Base-by-base conservation (phyloP, 2,888 invertebrate genomes). In the Tethea ocularis region DNA sequence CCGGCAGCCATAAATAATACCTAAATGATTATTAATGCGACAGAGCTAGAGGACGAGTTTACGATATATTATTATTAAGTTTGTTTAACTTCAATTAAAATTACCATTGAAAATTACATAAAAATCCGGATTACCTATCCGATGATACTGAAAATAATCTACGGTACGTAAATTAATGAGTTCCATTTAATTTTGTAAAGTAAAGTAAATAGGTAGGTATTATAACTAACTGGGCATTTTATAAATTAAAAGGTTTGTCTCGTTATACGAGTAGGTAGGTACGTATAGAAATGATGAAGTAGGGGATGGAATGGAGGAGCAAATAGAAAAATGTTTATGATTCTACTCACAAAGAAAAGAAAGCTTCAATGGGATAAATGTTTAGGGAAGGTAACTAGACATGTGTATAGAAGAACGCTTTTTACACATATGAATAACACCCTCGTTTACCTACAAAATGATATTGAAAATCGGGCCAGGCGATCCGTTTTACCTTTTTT, bases 391-490 rank as follows among this genome's bases (percentile, higher is more conserved):
- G 70, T 64, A 69, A 61, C 66, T 71, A 74, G 75, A 72, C 77
- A 76, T 74, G 33, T 33, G 74, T 78, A 75, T 72, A 72, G 72
- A 73, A 69, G 76, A 79, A 71, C 68, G 68, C 79, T 83, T 77
- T 83, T 85, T 83, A 82, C 81, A 83, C 81, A 81, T 84, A 86
- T 86, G 83, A 83, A 84, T 86, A 83, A 84, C 84, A 79, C 77
- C 80, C 78, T 78, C 86, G 82, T 84, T 87, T 84, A 85, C 84
- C 83, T 82, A 78, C 80, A 81, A 81, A 84, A 83, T 80, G 84
- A 80, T 87, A 87, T 88, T 87, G 85, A 85, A 88, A 88, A 86
- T 86, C 83, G 82, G 82, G 77, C 72, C 77, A 77, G 75, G 73
- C 82, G 81, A 83, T 81, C 80, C 82, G 77, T 82, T 88, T 80